Evolutionary conservation across 2,797 vertebrate genomes (phyloP).

Genomic region (Oreonectes daqikongensis): DNA sequence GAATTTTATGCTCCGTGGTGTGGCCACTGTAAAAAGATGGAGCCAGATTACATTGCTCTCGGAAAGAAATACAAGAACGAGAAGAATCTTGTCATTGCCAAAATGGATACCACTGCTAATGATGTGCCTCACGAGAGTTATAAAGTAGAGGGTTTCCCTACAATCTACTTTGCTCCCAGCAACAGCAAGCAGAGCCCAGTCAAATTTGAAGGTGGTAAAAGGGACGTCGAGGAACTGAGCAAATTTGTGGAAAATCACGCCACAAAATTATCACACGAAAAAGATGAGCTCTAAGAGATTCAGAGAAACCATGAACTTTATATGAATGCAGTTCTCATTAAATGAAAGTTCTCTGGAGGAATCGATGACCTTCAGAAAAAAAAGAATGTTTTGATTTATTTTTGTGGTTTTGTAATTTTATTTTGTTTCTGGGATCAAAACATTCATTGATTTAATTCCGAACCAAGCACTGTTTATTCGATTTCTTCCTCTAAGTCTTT

Average conservation of each 20-base stretch:
- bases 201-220: slow-evolving; percentile 85
- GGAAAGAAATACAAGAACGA: slow-evolving; percentile 92
- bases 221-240: slow-evolving; percentile 89
- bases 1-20: slow-evolving; percentile 99
- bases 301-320: slow-evolving; percentile 66
- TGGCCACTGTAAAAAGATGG: slow-evolving; percentile 94
- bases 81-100: slow-evolving; percentile 91
- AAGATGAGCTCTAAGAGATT: slow-evolving; percentile 87
- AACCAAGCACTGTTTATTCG: slow-evolving; percentile 72
- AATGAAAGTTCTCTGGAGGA: slow-evolving; percentile 30
- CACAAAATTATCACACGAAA: slow-evolving; percentile 78
- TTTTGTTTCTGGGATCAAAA: slow-evolving; percentile 69
- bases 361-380: slow-evolving; percentile 45
- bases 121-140: slow-evolving; percentile 84
- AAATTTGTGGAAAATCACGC: slow-evolving; percentile 91
- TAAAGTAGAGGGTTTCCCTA: slow-evolving; percentile 95
- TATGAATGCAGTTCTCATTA: slow-evolving; percentile 52
- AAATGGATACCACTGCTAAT: slow-evolving; percentile 95
- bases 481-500: slow-evolving; percentile 68
- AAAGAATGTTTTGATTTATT: slow-evolving; percentile 67
- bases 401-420: slow-evolving; percentile 57
- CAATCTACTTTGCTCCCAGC: slow-evolving; percentile 91
- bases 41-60: slow-evolving; percentile 86
- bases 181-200: slow-evolving; percentile 88
- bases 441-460: slow-evolving; percentile 70